Conservation (phyloP, 2,113 vertebrate genomes). For the Penelope pileata region DNA sequence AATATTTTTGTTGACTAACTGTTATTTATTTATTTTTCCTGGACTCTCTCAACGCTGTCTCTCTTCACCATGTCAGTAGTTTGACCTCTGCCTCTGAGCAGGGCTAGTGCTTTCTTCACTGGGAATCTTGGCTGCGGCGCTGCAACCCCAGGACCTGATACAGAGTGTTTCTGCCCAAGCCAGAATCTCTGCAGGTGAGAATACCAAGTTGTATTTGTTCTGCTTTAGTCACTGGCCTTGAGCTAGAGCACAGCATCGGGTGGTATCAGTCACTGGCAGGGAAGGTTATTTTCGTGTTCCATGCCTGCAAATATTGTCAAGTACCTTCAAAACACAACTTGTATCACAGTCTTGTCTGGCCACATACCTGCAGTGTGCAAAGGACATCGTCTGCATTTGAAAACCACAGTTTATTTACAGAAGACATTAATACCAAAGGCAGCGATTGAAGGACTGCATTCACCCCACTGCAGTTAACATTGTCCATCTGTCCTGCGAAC, state of each 20-base stretch:
- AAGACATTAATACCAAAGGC: neutral
- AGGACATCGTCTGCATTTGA: neutral
- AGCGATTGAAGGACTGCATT: neutral
- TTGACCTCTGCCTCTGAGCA: neutral
- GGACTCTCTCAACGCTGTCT: neutral
- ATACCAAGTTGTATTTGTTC: neutral
- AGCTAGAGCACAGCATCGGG: neutral
- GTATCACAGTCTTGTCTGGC: neutral
- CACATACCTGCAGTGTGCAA: neutral
- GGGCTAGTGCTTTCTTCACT: neutral
- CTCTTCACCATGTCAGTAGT: neutral
- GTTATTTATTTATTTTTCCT: neutral
- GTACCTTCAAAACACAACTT: neutral
- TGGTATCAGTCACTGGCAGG: neutral
- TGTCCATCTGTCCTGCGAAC: neutral
- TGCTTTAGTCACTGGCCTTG: neutral
- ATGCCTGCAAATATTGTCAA: neutral
- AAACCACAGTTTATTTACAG: neutral
- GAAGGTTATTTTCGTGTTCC: neutral
- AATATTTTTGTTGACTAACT: neutral
- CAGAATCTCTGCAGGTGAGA: neutral
- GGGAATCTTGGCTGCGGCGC: neutral
- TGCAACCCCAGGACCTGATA: neutral
- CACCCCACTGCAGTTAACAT: neutral
- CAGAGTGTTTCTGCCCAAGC: too few species aligned